A percentile compares a stretch with the other conserved stretches of the same genome.
Conservation (phyloP, 1,140 invertebrate species). For the Zeugodacus cucurbitae region DNA sequence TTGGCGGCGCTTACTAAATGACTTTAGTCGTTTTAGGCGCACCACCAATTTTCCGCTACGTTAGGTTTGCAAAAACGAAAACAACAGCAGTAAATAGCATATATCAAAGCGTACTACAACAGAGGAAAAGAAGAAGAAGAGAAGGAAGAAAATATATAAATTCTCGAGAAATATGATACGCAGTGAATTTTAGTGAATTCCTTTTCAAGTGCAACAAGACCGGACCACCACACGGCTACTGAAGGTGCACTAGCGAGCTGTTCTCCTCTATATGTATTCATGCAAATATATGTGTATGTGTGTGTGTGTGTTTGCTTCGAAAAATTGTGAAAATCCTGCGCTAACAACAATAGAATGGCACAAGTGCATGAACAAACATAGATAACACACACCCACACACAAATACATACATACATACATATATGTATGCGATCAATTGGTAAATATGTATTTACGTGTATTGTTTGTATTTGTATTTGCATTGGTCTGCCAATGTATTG, state of each 20-base stretch:
- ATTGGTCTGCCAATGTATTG: not conserved
- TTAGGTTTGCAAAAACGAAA: not conserved
- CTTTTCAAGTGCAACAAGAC: slow-evolving; percentile 12
- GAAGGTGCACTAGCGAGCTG: not conserved
- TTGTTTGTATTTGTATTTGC: not conserved
- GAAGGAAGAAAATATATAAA: not conserved
- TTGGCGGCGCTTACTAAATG: slow-evolving; percentile 9
- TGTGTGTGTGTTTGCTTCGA: not conserved
- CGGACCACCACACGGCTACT: not conserved
- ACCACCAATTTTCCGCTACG: not conserved
- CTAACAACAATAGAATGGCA: not conserved
- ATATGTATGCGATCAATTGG: too few relatives aligned
- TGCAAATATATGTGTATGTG: not conserved
- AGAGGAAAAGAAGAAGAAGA: too few relatives aligned
- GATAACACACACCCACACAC: too few relatives aligned
- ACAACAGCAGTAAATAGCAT: not conserved
- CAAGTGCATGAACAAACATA: not conserved
- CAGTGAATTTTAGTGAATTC: not conserved
- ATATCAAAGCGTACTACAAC: not conserved
- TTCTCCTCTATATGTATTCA: not conserved
- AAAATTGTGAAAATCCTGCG: not conserved
- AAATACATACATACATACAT: too few relatives aligned
- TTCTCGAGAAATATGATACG: slow-evolving; percentile 4
- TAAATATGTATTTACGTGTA: too few relatives aligned
- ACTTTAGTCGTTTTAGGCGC: slow-evolving; percentile 1